A percentile compares a stretch with the other conserved stretches of the same genome.
Evolutionary conservation across 1,140 invertebrate genomes (phyloP).

Genomic region (Steinernema feltiae): DNA sequence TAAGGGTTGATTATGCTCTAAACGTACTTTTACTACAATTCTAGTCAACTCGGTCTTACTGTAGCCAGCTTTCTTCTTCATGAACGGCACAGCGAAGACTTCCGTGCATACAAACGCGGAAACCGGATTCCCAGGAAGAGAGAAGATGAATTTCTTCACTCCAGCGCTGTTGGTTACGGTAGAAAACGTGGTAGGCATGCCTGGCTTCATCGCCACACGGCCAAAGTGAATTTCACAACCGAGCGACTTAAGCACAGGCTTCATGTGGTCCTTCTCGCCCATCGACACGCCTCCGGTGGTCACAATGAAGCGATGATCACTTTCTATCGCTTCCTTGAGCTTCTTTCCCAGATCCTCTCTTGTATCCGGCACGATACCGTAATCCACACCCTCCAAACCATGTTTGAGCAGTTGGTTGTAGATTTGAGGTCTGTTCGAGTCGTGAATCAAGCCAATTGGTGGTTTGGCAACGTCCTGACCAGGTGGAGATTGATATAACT

Average conservation of each 20-base stretch:
- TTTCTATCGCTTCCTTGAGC: not conserved
- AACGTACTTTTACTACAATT: constrained; percentile 56
- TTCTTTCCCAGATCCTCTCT: not conserved
- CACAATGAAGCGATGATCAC: constrained; percentile 64
- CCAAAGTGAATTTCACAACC: constrained; percentile 76
- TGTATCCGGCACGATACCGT: not conserved
- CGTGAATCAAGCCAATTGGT: not conserved
- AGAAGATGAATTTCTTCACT: constrained; percentile 73
- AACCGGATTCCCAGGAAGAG: constrained; percentile 88
- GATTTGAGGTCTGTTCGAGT: not conserved
- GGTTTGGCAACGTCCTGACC: not conserved
- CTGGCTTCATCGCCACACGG: constrained; percentile 86
- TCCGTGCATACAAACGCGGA: constrained; percentile 78
- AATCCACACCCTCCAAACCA: constrained; percentile 29
- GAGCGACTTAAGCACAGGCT: constrained; percentile 68
- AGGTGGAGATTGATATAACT: not conserved
- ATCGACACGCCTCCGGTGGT: constrained; percentile 90
- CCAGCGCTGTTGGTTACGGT: constrained; percentile 65
- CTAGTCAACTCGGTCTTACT: not conserved
- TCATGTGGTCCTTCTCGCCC: constrained; percentile 69
- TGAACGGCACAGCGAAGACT: constrained; percentile 71
- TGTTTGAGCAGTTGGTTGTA: not conserved
- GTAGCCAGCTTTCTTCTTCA: not conserved
- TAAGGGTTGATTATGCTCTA: too few relatives aligned
- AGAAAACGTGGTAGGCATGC: constrained; percentile 88